phyloP scores from a whole-genome alignment of 2,888 invertebrate genomes.

The Calameuta idolon region DNA sequence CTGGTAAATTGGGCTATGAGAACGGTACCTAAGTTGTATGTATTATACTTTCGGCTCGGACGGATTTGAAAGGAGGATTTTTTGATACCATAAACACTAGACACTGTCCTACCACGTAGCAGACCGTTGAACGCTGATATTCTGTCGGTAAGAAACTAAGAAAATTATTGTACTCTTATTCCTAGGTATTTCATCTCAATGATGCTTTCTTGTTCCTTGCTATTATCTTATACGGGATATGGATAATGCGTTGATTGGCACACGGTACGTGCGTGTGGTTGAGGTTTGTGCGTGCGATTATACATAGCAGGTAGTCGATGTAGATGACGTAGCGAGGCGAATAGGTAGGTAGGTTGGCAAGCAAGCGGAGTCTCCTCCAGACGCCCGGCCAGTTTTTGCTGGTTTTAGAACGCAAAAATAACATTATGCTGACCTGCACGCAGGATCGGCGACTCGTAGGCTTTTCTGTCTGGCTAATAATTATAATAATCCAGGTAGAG shows the following conservation, averaged over 20 bases:
- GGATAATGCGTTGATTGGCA: not conserved
- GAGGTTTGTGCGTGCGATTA: conserved; percentile 1
- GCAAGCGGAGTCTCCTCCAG: conserved; percentile 20
- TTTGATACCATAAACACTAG: not conserved
- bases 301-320: not conserved
- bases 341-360: conserved; percentile 15
- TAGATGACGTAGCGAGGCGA: not conserved
- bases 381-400: conserved; percentile 42
- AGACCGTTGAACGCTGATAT: too few species aligned
- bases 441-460: conserved; percentile 19
- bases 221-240: not conserved
- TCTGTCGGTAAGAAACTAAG: not conserved
- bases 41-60: not conserved
- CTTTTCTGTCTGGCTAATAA: conserved; percentile 22
- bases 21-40: not conserved
- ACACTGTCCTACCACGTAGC: too few species aligned
- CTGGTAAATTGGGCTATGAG: not conserved
- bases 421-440: conserved; percentile 42
- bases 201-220: not conserved
- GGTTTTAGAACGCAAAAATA: conserved; percentile 49
- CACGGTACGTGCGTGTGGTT: not conserved
- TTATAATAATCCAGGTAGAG: conserved; percentile 18
- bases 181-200: not conserved
- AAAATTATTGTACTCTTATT: not conserved
- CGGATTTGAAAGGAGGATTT: not conserved